Evolutionary conservation across 2,113 vertebrate genomes (phyloP).

Genomic region (Austrofundulus limnaeus): DNA sequence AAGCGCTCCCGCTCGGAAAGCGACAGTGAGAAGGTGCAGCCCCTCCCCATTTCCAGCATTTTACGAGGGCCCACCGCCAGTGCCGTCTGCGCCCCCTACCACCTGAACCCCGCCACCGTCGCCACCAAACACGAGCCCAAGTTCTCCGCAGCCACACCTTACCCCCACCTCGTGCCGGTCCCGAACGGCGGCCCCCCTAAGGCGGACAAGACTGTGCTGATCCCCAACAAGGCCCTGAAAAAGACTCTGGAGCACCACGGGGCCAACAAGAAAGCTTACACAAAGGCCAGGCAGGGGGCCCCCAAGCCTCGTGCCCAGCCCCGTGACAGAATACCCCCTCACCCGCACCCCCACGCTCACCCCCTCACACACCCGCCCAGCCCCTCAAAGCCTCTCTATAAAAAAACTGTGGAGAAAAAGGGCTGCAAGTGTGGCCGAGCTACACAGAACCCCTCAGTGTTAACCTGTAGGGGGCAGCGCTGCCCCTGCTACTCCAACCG

Average conservation of each 20-base stretch:
- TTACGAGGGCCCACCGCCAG: constrained; percentile 84
- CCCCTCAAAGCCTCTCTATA: constrained; percentile 96
- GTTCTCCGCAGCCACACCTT: constrained; percentile 71
- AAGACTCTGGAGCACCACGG: constrained; percentile 93
- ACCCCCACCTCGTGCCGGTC: constrained; percentile 87
- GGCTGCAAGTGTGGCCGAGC: constrained; percentile 98
- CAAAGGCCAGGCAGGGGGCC: constrained; percentile 90
- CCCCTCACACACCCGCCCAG: constrained; percentile 83
- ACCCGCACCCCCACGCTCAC: constrained; percentile 85
- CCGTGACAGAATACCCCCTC: constrained; percentile 88
- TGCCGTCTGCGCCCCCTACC: constrained; percentile 80
- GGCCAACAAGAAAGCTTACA: constrained; percentile 92
- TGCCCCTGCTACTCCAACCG: constrained; percentile 99
- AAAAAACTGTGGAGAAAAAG: constrained; percentile 98
- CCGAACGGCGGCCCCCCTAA: constrained; percentile 92
- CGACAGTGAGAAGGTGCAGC: constrained; percentile 95
- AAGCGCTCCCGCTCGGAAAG: constrained; percentile 97
- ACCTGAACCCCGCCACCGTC: constrained; percentile 80
- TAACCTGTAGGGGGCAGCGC: constrained; percentile 98
- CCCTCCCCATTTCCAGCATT: constrained; percentile 93
- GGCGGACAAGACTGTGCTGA: constrained; percentile 90
- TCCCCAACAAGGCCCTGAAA: constrained; percentile 90
- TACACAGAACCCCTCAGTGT: constrained; percentile 99
- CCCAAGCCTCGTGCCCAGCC: constrained; percentile 92
- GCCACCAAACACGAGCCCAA: constrained; percentile 87